Evolutionary conservation across 2,888 invertebrate species (phyloP).

Genomic region (Brachynemurus nebulosus): DNA sequence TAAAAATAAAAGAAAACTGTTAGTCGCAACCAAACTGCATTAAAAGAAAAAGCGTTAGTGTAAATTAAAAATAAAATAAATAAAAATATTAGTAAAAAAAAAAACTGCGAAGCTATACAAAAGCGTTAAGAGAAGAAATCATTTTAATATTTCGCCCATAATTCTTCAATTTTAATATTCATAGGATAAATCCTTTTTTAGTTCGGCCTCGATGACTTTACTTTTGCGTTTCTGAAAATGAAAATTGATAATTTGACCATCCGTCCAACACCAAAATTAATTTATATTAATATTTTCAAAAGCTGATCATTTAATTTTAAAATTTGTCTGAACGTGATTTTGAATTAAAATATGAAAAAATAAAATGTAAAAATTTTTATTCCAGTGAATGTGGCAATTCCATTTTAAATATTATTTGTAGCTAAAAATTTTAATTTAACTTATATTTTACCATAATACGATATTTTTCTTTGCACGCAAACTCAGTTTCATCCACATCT

Average conservation of each 20-base stretch:
- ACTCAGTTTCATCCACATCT: conserved; percentile 64
- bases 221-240: conserved; percentile 36
- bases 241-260: conserved; percentile 16
- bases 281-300: neutral
- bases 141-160: conserved; percentile 5
- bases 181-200: neutral
- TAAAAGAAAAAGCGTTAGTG: neutral
- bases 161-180: neutral
- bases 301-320: no score
- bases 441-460: conserved; percentile 51
- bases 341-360: no score
- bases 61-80: neutral
- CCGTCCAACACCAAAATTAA: conserved; percentile 2
- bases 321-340: no score
- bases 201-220: neutral
- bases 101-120: neutral
- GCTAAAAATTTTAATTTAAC: neutral
- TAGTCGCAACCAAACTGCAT: no score
- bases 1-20: no score
- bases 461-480: conserved; percentile 68
- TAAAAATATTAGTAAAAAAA: neutral
- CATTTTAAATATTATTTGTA: neutral
- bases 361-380: no score
- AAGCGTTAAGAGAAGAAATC: conserved; percentile 1
- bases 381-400: no score